phyloP scores from a whole-genome alignment of 2,888 invertebrate genomes.

The Eulithis testata region DNA sequence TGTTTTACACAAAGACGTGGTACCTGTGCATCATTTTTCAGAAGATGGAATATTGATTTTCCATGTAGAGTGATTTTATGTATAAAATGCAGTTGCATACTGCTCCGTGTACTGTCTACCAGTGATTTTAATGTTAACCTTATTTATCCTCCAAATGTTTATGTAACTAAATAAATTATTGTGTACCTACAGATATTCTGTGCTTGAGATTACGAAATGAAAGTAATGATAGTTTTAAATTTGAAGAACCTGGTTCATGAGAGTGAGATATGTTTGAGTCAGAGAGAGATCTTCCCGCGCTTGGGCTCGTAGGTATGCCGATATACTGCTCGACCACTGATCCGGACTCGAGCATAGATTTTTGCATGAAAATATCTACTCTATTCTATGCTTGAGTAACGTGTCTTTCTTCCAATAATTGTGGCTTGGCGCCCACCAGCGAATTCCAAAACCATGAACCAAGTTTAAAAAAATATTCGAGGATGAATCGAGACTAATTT shows the following conservation, averaged over 20 bases:
- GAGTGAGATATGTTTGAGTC: constrained; percentile 3
- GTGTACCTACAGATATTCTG: constrained; percentile 20
- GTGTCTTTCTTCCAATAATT: too few species aligned
- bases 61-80: background rate
- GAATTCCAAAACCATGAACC: too few species aligned
- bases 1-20: constrained; percentile 11
- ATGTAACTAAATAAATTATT: constrained; percentile 23
- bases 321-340: too few species aligned
- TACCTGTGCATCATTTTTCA: constrained; percentile 9
- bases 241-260: constrained; percentile 25
- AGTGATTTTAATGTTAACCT: constrained; percentile 22
- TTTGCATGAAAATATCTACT: too few species aligned
- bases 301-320: background rate
- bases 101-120: constrained; percentile 13
- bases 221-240: constrained; percentile 18
- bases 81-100: background rate
- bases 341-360: too few species aligned
- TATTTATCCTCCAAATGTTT: constrained; percentile 23
- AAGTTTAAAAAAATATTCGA: too few species aligned
- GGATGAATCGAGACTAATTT: too few species aligned
- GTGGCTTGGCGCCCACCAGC: too few species aligned
- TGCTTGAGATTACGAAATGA: constrained; percentile 29
- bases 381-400: too few species aligned
- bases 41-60: background rate
- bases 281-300: constrained; percentile 19